These are phyloP conservation scores for Corythaeola cristata DNA, from an alignment of 2,113 vertebrate genomes.

Conservation along the genomic window DNA sequence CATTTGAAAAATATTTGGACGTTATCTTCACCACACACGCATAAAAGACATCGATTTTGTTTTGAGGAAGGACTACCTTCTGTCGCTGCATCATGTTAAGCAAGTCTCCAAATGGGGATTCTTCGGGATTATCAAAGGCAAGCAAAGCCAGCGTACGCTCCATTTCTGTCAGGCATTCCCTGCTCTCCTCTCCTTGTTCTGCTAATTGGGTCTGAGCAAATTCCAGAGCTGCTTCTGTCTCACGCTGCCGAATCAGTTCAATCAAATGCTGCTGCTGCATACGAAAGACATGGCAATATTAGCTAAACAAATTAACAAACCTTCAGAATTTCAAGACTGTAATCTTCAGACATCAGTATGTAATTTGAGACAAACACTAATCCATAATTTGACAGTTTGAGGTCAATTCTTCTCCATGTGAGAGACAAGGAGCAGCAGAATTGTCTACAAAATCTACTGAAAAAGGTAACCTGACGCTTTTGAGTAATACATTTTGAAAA, in stretches of 20 bases:
- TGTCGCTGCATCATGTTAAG: constrained; percentile 98
- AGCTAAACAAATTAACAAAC: neutral
- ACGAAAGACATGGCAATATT: neutral
- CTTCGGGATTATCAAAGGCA: constrained; percentile 95
- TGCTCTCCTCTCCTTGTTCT: constrained; percentile 96
- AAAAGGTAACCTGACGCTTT: neutral
- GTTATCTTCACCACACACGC: neutral
- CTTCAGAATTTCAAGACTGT: neutral
- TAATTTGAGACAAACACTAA: neutral
- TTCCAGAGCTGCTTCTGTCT: constrained; percentile 95
- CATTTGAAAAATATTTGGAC: neutral
- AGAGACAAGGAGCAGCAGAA: neutral
- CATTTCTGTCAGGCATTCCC: constrained; percentile 97
- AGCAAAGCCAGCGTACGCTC: constrained; percentile 93
- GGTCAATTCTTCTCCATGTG: neutral
- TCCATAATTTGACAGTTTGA: neutral
- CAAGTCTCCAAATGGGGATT: constrained; percentile 95
- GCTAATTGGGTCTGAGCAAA: constrained; percentile 98
- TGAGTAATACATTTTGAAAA: neutral
- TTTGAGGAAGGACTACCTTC: constrained; percentile 78
- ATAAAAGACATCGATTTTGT: neutral
- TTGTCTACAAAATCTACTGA: neutral
- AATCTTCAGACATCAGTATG: neutral
- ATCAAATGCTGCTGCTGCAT: constrained; percentile 96
- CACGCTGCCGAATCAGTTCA: constrained; percentile 94